phyloP scores from a whole-genome alignment of 1,140 invertebrate genomes.

The Gryllus bimaculatus region DNA sequence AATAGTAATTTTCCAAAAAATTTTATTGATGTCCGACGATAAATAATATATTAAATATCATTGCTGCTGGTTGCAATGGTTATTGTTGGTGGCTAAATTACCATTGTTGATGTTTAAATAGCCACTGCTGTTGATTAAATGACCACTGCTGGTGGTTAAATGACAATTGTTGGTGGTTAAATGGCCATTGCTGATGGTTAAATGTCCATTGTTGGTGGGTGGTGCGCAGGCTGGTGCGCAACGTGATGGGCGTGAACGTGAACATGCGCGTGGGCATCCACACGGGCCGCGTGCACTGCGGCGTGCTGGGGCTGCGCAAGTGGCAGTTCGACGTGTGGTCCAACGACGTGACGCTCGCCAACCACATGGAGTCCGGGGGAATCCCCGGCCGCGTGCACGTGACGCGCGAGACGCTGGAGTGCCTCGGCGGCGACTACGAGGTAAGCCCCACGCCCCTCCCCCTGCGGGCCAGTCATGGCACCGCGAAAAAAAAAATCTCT shows the following conservation, averaged over 20 bases:
- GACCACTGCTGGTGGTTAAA: too few species aligned
- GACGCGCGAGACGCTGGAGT: constrained; percentile 79
- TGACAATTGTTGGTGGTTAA: too few species aligned
- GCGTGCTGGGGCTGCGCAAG: constrained; percentile 81
- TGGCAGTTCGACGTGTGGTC: constrained; percentile 95
- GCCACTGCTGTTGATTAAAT: too few species aligned
- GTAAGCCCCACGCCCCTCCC: background rate
- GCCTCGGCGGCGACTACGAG: constrained; percentile 76
- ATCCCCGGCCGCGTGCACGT: constrained; percentile 89
- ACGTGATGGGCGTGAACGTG: constrained; percentile 82
- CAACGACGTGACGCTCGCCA: constrained; percentile 90
- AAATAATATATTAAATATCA: too few species aligned
- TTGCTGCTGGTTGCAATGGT: too few species aligned
- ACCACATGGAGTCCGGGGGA: constrained; percentile 93
- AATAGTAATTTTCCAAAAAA: too few species aligned
- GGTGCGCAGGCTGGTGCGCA: constrained; percentile 61
- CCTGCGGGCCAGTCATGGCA: too few species aligned
- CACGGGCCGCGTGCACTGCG: constrained; percentile 86
- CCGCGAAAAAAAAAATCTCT: background rate
- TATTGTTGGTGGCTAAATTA: too few species aligned
- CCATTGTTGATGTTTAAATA: too few species aligned
- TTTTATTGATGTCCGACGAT: too few species aligned
- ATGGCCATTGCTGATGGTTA: too few species aligned
- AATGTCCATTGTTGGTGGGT: background rate
- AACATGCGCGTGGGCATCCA: constrained; percentile 95